Conservation (phyloP, 2,888 invertebrate species). For the Heliconius hortense region DNA sequence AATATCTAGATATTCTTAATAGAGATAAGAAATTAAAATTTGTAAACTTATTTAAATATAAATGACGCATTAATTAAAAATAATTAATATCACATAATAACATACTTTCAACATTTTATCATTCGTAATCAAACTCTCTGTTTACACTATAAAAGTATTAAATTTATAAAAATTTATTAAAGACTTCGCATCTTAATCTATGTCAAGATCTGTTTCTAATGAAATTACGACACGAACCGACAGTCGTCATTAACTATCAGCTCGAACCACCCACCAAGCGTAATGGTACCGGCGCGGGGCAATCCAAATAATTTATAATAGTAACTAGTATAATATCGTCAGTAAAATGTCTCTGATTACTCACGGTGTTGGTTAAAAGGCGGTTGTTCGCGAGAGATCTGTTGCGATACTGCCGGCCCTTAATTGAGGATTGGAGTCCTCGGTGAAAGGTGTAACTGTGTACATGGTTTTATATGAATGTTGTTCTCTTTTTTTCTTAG, state of each 20-base stretch:
- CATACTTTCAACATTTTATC: neutral
- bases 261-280: conserved; percentile 51
- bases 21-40: neutral
- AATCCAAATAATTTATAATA: conserved; percentile 46
- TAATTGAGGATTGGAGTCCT: conserved; percentile 45
- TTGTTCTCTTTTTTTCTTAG: neutral
- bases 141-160: conserved; percentile 29
- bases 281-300: conserved; percentile 48
- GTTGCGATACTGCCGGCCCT: conserved; percentile 52
- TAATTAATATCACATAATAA: neutral
- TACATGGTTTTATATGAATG: neutral
- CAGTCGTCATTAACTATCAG: conserved; percentile 39
- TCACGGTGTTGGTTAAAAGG: conserved; percentile 47
- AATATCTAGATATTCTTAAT: neutral
- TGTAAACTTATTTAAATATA: neutral
- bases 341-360: conserved; percentile 43
- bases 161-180: conserved; percentile 31
- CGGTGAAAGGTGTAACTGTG: conserved; percentile 49
- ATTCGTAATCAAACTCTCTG: conserved; percentile 10
- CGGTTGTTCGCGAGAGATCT: conserved; percentile 51
- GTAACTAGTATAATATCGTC: conserved; percentile 39
- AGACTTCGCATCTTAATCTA: conserved; percentile 26
- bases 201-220: conserved; percentile 39
- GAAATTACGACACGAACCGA: conserved; percentile 36
- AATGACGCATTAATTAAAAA: neutral